These are phyloP conservation scores for Mesopsocus fuscifrons DNA, from an alignment of 2,888 invertebrate species.

Conservation along the genomic window DNA sequence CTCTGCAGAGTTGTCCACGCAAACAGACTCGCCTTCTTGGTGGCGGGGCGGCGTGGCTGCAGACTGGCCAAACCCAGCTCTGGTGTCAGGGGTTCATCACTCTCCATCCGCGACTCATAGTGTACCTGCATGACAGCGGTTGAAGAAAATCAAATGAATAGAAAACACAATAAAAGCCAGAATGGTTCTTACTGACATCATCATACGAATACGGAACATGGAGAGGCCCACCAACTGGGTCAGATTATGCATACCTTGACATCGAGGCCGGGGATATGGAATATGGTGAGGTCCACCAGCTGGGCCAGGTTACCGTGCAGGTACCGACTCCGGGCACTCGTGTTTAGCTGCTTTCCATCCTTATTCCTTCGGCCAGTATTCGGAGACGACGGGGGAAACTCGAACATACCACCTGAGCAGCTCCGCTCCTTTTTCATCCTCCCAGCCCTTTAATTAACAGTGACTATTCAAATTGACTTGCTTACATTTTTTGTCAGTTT, in stretches of 20 bases:
- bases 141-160: slow-evolving; percentile 7
- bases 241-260: no score
- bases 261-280: slow-evolving; percentile 79
- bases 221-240: no score
- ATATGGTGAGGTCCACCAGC: slow-evolving; percentile 61
- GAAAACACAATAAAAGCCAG: no score
- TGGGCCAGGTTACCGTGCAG: slow-evolving; percentile 25
- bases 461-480: slow-evolving; percentile 2
- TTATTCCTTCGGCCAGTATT: slow-evolving; percentile 28
- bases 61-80: slow-evolving; percentile 21
- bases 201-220: no score
- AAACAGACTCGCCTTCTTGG: slow-evolving; percentile 77
- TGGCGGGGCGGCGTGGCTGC: slow-evolving; percentile 35
- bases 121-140: slow-evolving; percentile 46
- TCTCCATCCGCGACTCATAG: slow-evolving; percentile 57
- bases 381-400: slow-evolving; percentile 34
- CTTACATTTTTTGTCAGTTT: slow-evolving; percentile 2
- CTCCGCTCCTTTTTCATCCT: slow-evolving; percentile 57
- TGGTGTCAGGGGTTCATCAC: slow-evolving; percentile 37
- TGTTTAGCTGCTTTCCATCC: slow-evolving; percentile 23
- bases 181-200: no score
- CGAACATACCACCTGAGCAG: slow-evolving; percentile 40
- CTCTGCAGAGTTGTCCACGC: slow-evolving; percentile 94
- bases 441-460: slow-evolving; percentile 24
- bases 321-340: slow-evolving; percentile 19